Evolutionary conservation across 2,888 invertebrate species (phyloP).

Genomic region (Tanaodytes sp.): DNA sequence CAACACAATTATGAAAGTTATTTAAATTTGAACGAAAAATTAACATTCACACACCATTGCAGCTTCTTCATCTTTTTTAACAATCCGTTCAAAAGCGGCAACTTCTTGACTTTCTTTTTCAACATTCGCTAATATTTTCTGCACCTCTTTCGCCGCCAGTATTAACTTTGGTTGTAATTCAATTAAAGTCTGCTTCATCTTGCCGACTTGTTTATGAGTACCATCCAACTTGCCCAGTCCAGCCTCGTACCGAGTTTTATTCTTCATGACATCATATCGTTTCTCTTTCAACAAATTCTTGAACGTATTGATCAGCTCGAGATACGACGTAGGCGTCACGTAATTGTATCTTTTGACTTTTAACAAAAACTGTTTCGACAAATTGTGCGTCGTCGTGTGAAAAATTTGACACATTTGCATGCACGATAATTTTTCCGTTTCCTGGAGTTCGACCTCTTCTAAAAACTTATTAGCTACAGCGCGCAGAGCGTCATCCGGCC

Average conservation of each 20-base stretch:
- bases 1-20: too few species aligned
- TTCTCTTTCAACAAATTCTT: constrained; percentile 85
- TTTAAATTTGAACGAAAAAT: neutral
- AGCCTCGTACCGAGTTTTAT: constrained; percentile 85
- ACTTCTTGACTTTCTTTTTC: constrained; percentile 91
- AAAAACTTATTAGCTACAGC: constrained; percentile 88
- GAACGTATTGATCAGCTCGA: constrained; percentile 92
- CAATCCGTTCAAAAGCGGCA: constrained; percentile 85
- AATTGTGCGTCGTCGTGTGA: constrained; percentile 86
- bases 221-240: constrained; percentile 90
- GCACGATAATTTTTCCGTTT: constrained; percentile 82
- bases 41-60: constrained; percentile 75
- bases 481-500: constrained; percentile 93
- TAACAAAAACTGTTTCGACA: constrained; percentile 79
- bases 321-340: constrained; percentile 93
- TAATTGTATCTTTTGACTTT: constrained; percentile 86
- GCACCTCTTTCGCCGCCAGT: constrained; percentile 89
- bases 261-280: constrained; percentile 78
- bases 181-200: constrained; percentile 88
- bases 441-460: constrained; percentile 83
- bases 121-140: constrained; percentile 88
- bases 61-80: constrained; percentile 84
- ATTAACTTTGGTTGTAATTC: constrained; percentile 91
- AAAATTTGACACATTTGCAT: constrained; percentile 92
- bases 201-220: constrained; percentile 86